Evolutionary conservation across 2,797 vertebrate species (phyloP).

Genomic region (Heterohyrax brucei): DNA sequence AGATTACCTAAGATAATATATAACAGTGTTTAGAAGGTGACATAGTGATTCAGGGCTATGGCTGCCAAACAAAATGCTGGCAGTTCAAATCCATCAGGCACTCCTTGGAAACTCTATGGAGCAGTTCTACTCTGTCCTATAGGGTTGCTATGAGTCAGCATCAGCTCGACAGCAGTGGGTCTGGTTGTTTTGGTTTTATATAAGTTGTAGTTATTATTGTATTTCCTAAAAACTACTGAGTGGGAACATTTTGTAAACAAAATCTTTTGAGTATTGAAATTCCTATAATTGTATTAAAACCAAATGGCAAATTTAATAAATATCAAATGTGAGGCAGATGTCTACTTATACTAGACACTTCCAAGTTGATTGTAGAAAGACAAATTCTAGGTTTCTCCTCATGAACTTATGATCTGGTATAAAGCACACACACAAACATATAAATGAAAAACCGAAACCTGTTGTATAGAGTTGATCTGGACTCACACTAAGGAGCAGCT

Average conservation of each 20-base stretch:
- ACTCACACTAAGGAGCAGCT: too few relatives aligned
- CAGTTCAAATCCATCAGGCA: too few relatives aligned
- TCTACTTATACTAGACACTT: neutral
- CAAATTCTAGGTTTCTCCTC: slow-evolving; percentile 9
- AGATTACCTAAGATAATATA: neutral
- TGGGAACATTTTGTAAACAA: slow-evolving; percentile 39
- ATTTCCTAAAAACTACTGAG: neutral
- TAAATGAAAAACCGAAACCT: too few relatives aligned
- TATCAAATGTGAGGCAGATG: neutral
- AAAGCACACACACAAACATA: neutral
- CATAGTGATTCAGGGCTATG: too few relatives aligned
- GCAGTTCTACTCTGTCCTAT: too few relatives aligned
- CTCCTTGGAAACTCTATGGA: too few relatives aligned
- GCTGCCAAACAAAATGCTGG: too few relatives aligned
- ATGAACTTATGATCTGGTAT: neutral
- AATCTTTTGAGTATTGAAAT: slow-evolving; percentile 24
- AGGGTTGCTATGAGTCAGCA: too few relatives aligned
- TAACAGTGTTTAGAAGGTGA: neutral
- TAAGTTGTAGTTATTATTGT: neutral
- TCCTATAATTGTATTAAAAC: slow-evolving; percentile 32
- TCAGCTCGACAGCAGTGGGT: too few relatives aligned
- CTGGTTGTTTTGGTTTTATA: neutral
- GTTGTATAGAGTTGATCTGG: too few relatives aligned
- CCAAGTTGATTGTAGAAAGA: neutral
- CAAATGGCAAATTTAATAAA: neutral